These are phyloP conservation scores for Nasonia longicornis DNA, from an alignment of 1,140 invertebrate genomes.

Conservation along the genomic window DNA sequence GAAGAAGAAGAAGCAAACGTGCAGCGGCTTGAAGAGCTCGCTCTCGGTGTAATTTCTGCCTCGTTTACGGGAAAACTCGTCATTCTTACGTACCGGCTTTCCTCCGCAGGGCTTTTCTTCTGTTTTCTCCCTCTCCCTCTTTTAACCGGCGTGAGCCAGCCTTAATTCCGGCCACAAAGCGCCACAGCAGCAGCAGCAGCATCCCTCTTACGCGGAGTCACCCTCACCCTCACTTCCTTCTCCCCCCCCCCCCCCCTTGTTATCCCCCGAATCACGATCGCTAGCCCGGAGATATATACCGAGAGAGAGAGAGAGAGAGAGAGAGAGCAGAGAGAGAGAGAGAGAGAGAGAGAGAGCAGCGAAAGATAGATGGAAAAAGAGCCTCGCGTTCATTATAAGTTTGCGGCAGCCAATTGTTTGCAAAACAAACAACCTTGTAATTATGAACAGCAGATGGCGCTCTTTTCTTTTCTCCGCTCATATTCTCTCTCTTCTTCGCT, in stretches of 20 bases:
- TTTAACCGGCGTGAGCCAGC: slow-evolving; percentile 8
- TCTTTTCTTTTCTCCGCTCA: background rate
- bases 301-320: background rate
- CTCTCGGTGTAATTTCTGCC: slow-evolving; percentile 1
- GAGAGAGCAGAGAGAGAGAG: background rate
- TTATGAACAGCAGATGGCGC: slow-evolving; percentile 4
- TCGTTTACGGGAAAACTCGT: slow-evolving; percentile 29
- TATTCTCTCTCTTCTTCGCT: background rate
- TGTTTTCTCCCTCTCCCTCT: background rate
- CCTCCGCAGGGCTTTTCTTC: background rate
- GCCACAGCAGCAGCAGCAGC: background rate
- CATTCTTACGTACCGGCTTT: slow-evolving; percentile 17
- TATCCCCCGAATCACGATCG: slow-evolving; percentile 40
- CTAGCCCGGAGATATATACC: background rate
- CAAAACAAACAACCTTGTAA: slow-evolving; percentile 29
- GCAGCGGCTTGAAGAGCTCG: background rate
- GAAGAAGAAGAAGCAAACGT: no score
- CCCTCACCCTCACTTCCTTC: background rate
- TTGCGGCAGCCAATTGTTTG: slow-evolving; percentile 23
- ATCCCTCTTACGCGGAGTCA: slow-evolving; percentile 32
- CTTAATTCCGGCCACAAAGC: slow-evolving; percentile 45
- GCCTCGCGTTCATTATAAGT: slow-evolving; percentile 17
- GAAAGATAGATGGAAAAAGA: background rate
- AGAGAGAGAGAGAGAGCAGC: background rate
- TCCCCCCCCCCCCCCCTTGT: background rate